Base-by-base conservation (phyloP, 1,140 invertebrate genomes). In the Scaptomyza graminum region DNA sequence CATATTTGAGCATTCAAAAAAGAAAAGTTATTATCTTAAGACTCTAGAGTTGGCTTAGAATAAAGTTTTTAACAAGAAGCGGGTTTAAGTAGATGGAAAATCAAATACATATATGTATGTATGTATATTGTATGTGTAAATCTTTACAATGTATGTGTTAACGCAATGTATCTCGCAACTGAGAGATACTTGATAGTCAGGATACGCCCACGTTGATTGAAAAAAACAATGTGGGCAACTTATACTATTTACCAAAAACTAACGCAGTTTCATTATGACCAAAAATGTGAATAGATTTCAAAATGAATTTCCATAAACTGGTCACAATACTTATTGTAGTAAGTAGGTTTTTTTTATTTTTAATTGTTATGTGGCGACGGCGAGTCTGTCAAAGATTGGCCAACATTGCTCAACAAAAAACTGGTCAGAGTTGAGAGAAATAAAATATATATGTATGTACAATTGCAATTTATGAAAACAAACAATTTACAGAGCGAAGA, bases 251-350 rank as follows among this genome's bases (percentile, higher is more conserved):
- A 44, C 50, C 61, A 68, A 64, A 67, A 70, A 64, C 15, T 78
- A 61, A 79, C 73, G 82, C 78, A 68, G 69, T 73, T 74, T 75
- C 74, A 77, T 77, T 85, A 77, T 71, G 81, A 34, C 81, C 60
- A 76, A 74, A 65, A 61, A 41, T 41, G 46, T 37, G 12, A 54
- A 28, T 50, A 22, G 60, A 60, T 51, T 44, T 6, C 54, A 71
- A 54, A 74, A 59, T 63, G 66, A 76, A 66, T 74, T 47, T 72
- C 50, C 43, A 75, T 47, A 66, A 67, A 52, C 43, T 39, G 13
- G 46, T 66, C 66, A 52, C 52, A 34, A 66, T 66, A 22, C 6
- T 28, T 41, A 15, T 37, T 18, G 44, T 12, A 37, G 31, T 56
- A 65, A 65, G 62, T 49, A 25, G 49, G 18, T 22, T 37, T 52